phyloP scores from a whole-genome alignment of 2,113 vertebrate genomes.

The Dicerorhinus sumatrensis region DNA sequence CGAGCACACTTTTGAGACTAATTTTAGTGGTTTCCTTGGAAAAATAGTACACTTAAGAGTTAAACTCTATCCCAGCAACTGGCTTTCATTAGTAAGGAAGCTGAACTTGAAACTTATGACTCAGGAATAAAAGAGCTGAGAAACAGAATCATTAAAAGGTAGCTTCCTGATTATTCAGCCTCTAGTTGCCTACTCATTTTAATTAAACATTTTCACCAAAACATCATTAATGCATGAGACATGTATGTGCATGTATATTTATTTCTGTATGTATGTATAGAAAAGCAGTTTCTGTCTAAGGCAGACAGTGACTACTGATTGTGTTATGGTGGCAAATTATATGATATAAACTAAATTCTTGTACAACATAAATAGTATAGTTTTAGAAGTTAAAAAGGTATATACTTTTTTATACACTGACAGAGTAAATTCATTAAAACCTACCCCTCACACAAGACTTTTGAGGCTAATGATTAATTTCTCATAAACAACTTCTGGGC shows the following conservation, averaged over 20 bases:
- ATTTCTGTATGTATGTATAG: background rate
- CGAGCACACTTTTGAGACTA: background rate
- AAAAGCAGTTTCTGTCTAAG: background rate
- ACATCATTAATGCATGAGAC: background rate
- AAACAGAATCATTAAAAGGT: background rate
- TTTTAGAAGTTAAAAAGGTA: background rate
- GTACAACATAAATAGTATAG: background rate
- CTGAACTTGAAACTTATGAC: background rate
- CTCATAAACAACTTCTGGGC: conserved; percentile 25
- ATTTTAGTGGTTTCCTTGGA: conserved; percentile 9
- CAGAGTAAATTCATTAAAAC: background rate
- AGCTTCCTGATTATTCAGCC: background rate
- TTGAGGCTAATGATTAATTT: background rate
- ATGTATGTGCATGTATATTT: background rate
- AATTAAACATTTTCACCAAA: background rate
- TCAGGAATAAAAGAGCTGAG: background rate
- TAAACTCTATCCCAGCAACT: background rate
- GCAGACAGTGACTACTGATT: background rate
- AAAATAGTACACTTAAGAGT: background rate
- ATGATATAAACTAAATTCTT: background rate
- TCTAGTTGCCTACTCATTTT: background rate
- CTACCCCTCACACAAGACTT: background rate
- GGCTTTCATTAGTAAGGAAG: conserved; percentile 15
- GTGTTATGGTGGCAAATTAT: background rate
- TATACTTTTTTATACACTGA: background rate